A percentile compares a stretch with the other conserved stretches of the same genome.
Evolutionary conservation across 2,113 vertebrate species (phyloP).

Genomic region (Tautogolabrus adspersus): DNA sequence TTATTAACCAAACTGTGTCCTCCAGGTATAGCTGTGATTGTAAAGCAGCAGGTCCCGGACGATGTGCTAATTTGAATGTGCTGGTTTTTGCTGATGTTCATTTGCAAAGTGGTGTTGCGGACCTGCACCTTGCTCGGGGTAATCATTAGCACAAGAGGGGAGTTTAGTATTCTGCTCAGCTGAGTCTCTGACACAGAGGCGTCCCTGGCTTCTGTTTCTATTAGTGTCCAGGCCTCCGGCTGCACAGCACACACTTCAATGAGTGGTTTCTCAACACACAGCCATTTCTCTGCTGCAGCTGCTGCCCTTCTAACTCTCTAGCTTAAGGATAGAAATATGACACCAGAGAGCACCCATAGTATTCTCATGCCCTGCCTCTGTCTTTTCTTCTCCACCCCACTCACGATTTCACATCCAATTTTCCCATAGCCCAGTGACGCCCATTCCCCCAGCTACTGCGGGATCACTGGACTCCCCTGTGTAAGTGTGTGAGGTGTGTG

Average conservation of each 20-base stretch:
- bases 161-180: conserved; percentile 73
- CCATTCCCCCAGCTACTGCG: conserved; percentile 59
- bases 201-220: conserved; percentile 76
- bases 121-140: conserved; percentile 70
- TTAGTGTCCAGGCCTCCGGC: conserved; percentile 72
- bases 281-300: conserved; percentile 67
- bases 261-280: conserved; percentile 58
- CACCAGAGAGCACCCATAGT: conserved; percentile 59
- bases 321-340: conserved; percentile 72
- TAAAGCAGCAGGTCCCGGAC: conserved; percentile 35
- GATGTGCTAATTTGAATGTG: conserved; percentile 69
- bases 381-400: conserved; percentile 47
- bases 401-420: conserved; percentile 76
- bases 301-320: conserved; percentile 63
- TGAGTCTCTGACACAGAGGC: conserved; percentile 59
- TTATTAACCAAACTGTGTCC: conserved; percentile 63
- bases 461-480: conserved; percentile 64
- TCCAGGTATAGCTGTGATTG: conserved; percentile 31
- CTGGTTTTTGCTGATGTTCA: conserved; percentile 64
- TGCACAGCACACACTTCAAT: conserved; percentile 68
- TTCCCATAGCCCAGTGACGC: conserved; percentile 62
- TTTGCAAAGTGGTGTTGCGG: conserved; percentile 68
- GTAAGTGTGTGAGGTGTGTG: conserved; percentile 13
- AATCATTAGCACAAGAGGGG: conserved; percentile 74
- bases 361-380: conserved; percentile 44